Evolutionary conservation across 2,888 invertebrate genomes (phyloP).

Genomic region (Drepanosiphum platanoidis): DNA sequence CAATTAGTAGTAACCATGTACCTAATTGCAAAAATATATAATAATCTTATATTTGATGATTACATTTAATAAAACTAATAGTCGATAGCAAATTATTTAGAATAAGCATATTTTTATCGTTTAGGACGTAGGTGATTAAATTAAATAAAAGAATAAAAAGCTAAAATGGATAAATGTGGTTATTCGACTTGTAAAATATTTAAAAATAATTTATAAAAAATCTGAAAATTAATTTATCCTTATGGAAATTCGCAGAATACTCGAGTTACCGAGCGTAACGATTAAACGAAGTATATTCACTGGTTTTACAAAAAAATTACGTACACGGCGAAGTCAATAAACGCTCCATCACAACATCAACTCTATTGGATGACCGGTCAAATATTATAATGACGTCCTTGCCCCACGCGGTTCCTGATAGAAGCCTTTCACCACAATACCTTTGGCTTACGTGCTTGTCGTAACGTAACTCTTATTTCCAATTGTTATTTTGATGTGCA

Average conservation of each 20-base stretch:
- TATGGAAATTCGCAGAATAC: neutral
- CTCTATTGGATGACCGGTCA: neutral
- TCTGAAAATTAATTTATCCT: neutral
- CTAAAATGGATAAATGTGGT: neutral
- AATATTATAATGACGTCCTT: constrained; percentile 11
- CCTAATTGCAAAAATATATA: too few species aligned
- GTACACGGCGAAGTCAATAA: neutral
- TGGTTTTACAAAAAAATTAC: neutral
- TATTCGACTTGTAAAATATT: neutral
- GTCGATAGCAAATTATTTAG: too few species aligned
- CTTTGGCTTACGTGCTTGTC: constrained; percentile 35
- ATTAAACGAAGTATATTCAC: neutral
- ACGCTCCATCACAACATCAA: neutral
- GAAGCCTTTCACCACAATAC: neutral
- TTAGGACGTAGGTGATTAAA: neutral
- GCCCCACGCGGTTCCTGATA: neutral
- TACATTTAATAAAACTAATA: too few species aligned
- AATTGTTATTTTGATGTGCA: constrained; percentile 11
- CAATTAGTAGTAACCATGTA: too few species aligned
- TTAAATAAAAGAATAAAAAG: neutral
- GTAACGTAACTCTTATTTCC: constrained; percentile 13
- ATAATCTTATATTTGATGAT: too few species aligned
- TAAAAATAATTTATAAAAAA: neutral
- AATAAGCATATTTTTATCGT: too few species aligned
- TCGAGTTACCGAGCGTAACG: neutral